Conservation (phyloP, 2,888 invertebrate genomes). For the Spodoptera picta region DNA sequence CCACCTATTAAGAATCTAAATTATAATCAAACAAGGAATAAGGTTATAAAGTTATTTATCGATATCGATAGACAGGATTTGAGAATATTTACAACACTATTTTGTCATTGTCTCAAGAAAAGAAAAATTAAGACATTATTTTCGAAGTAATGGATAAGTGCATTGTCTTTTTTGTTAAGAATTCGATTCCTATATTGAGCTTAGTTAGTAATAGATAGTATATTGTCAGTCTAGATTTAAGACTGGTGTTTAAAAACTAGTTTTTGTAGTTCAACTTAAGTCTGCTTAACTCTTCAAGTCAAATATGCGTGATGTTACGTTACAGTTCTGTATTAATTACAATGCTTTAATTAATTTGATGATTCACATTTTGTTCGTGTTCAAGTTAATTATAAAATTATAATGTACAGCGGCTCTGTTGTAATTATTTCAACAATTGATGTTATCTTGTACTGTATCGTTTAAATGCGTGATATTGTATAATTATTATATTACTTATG, state of each 20-base stretch:
- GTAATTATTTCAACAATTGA: constrained; percentile 35
- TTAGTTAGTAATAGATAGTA: too few species aligned
- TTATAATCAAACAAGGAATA: constrained; percentile 13
- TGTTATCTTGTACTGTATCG: constrained; percentile 32
- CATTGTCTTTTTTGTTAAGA: too few species aligned
- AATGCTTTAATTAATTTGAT: constrained; percentile 33
- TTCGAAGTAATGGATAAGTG: constrained; percentile 3
- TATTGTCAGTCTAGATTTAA: too few species aligned
- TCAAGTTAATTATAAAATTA: constrained; percentile 19
- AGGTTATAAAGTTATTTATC: constrained; percentile 17
- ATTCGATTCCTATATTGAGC: too few species aligned
- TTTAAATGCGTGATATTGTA: constrained; percentile 26
- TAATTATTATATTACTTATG: constrained; percentile 12
- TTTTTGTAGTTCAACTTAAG: too few species aligned
- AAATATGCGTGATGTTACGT: too few species aligned
- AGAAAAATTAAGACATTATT: constrained; percentile 14
- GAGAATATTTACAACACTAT: constrained; percentile 19
- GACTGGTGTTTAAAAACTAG: too few species aligned
- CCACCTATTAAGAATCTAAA: constrained; percentile 23
- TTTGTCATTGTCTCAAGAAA: constrained; percentile 8
- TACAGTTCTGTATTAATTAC: constrained; percentile 5
- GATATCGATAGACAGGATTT: constrained; percentile 41
- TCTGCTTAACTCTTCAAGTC: too few species aligned
- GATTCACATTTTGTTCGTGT: constrained; percentile 35
- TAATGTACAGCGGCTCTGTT: constrained; percentile 7